These are phyloP conservation scores for Nomada flava DNA, from an alignment of 2,888 invertebrate genomes.

Conservation along the genomic window DNA sequence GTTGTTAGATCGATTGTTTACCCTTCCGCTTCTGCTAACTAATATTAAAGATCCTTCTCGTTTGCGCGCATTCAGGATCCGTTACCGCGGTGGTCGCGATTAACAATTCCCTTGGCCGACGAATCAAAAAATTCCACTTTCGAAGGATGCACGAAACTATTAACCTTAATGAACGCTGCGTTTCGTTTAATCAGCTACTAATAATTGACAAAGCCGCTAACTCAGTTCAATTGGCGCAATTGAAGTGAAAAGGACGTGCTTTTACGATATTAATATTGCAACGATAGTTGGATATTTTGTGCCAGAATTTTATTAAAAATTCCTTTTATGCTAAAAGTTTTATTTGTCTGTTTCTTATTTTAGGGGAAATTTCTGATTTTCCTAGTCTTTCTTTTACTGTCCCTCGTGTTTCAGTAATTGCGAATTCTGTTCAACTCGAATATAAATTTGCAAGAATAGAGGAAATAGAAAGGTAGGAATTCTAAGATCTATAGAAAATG, in stretches of 20 bases:
- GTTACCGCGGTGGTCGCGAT: conserved; percentile 10
- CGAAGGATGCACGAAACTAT: conserved; percentile 45
- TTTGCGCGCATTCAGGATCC: conserved; percentile 61
- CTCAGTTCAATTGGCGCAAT: conserved; percentile 6
- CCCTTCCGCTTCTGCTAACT: conserved; percentile 58
- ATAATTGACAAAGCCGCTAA: conserved; percentile 13
- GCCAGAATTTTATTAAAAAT: not conserved
- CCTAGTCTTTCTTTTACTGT: too few species aligned
- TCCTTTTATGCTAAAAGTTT: too few species aligned
- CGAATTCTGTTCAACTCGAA: too few species aligned
- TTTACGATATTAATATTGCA: not conserved
- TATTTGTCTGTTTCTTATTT: too few species aligned
- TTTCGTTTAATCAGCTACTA: conserved; percentile 17
- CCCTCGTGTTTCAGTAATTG: too few species aligned
- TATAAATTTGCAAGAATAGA: not conserved
- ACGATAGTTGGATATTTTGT: not conserved
- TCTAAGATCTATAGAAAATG: not conserved
- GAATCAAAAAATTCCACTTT: conserved; percentile 34
- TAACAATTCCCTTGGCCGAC: conserved; percentile 49
- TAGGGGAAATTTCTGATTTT: too few species aligned
- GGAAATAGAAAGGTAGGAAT: not conserved
- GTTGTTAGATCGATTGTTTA: conserved; percentile 68
- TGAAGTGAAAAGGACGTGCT: not conserved
- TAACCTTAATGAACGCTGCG: conserved; percentile 36
- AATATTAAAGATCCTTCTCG: conserved; percentile 68